Percentiles rank a stretch among this genome's conserved stretches.
Evolutionary conservation across 2,113 vertebrate genomes (phyloP).

Genomic region (Megalops atlanticus): DNA sequence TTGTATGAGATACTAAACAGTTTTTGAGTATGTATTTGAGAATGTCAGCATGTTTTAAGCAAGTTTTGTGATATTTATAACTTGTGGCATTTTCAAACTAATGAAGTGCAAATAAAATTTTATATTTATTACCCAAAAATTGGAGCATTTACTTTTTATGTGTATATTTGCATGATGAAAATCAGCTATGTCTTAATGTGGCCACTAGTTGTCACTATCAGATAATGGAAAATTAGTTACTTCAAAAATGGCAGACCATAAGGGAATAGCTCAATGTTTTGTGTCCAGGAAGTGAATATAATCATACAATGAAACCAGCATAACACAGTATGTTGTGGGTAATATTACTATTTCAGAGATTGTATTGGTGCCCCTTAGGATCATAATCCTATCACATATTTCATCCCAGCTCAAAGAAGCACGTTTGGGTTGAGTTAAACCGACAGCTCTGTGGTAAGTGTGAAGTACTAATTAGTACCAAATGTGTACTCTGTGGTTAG

Average conservation of each 20-base stretch:
- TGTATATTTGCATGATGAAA: not conserved
- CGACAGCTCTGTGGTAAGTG: not conserved
- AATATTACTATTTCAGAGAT: too few relatives aligned
- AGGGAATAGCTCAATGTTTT: not conserved
- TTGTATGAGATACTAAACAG: slow-evolving; percentile 75
- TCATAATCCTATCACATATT: too few relatives aligned
- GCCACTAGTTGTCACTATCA: slow-evolving; percentile 21
- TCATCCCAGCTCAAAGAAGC: not conserved
- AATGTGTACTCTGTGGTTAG: not conserved
- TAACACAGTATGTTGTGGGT: not conserved
- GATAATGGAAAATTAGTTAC: not conserved
- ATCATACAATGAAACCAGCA: not conserved
- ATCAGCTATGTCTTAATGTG: not conserved
- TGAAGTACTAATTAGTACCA: not conserved
- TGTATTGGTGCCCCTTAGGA: too few relatives aligned
- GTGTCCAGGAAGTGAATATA: too few relatives aligned
- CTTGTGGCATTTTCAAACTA: slow-evolving; percentile 94
- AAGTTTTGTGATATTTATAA: slow-evolving; percentile 79
- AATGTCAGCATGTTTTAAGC: slow-evolving; percentile 80
- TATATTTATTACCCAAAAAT: slow-evolving; percentile 88
- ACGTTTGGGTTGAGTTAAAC: slow-evolving; percentile 1
- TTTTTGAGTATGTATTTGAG: slow-evolving; percentile 79
- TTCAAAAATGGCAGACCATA: not conserved
- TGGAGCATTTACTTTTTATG: too few relatives aligned
- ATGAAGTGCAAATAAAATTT: slow-evolving; percentile 97